These are phyloP conservation scores for Ridgeia piscesae DNA, from an alignment of 1,140 invertebrate species.

Conservation along the genomic window DNA sequence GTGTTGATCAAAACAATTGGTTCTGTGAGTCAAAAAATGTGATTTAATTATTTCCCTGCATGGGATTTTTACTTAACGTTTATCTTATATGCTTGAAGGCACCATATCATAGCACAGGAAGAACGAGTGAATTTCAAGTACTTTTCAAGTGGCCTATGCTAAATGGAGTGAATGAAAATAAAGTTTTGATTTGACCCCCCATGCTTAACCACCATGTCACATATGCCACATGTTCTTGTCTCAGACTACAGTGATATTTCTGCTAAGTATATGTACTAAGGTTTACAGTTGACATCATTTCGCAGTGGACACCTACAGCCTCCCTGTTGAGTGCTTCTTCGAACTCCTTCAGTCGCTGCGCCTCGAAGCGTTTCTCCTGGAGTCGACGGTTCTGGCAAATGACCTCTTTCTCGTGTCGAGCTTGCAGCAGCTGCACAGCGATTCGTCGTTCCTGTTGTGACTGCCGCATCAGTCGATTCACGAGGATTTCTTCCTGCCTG, in stretches of 20 bases:
- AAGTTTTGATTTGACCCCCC: no score
- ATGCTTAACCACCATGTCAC: no score
- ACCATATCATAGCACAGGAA: no score
- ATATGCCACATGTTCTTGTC: not conserved
- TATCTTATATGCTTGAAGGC: no score
- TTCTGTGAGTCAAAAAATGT: no score
- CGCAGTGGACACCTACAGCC: constrained; percentile 41
- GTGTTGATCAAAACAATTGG: no score
- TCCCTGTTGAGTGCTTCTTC: constrained; percentile 55
- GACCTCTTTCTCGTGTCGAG: constrained; percentile 56
- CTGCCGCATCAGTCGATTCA: constrained; percentile 56
- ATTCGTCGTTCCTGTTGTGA: constrained; percentile 57
- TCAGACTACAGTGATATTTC: not conserved
- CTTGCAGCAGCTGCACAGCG: constrained; percentile 56
- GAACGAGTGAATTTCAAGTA: no score
- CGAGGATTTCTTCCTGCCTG: constrained; percentile 54
- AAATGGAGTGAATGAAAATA: no score
- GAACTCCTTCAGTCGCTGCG: constrained; percentile 53
- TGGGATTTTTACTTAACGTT: no score
- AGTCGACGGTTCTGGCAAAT: constrained; percentile 53
- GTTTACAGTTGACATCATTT: not conserved
- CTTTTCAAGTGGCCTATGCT: no score
- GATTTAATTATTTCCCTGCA: no score
- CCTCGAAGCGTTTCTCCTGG: constrained; percentile 54
- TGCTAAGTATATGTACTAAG: not conserved